These are phyloP conservation scores for Geothlypis trichas DNA, from an alignment of 2,113 vertebrate genomes.

Conservation along the genomic window DNA sequence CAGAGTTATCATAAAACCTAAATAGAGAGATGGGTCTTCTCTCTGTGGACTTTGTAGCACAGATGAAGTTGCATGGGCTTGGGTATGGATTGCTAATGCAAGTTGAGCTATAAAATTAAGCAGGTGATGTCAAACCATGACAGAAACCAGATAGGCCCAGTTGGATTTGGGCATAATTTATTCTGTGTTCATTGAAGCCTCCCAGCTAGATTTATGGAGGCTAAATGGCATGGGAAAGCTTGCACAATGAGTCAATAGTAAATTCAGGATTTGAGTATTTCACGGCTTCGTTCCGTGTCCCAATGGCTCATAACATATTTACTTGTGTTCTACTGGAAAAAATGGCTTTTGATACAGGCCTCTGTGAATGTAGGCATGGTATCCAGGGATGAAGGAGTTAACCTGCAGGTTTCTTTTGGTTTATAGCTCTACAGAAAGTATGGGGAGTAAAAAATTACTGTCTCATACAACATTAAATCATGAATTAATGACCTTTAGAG, in stretches of 20 bases:
- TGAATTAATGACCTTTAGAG: not conserved
- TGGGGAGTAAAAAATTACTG: not conserved
- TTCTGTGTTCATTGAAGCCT: constrained; percentile 49
- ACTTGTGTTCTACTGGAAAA: not conserved
- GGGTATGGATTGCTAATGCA: constrained; percentile 22
- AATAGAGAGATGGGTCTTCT: not conserved
- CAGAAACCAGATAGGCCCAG: constrained; percentile 64
- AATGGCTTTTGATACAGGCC: not conserved
- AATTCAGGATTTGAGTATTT: constrained; percentile 57
- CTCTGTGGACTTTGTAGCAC: not conserved
- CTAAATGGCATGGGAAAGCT: constrained; percentile 57
- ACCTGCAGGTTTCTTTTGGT: not conserved
- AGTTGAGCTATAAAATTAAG: constrained; percentile 46
- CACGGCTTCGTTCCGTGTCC: not conserved
- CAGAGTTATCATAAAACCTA: not conserved
- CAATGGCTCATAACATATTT: not conserved
- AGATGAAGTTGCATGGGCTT: constrained; percentile 18
- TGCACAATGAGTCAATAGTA: constrained; percentile 34
- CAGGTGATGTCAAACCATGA: constrained; percentile 68
- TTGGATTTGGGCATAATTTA: constrained; percentile 57
- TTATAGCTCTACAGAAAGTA: not conserved
- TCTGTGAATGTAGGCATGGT: not conserved
- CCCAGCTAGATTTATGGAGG: constrained; percentile 57
- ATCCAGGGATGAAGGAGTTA: not conserved
- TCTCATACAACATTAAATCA: not conserved